These are phyloP conservation scores for Chaenogobius annularis DNA, from an alignment of 2,113 vertebrate species.

Conservation along the genomic window DNA sequence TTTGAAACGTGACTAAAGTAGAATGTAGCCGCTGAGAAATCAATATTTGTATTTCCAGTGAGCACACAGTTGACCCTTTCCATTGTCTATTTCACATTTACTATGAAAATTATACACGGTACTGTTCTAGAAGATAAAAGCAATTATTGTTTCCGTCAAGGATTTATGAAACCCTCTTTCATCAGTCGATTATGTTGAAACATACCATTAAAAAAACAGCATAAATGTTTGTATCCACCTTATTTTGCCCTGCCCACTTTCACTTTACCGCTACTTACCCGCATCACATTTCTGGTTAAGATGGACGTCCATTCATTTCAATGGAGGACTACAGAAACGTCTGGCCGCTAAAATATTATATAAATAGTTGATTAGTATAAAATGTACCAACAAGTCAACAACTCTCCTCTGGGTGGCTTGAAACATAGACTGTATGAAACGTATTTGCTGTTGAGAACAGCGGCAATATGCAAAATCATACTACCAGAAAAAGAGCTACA, in stretches of 20 bases:
- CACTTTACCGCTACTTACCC: not conserved
- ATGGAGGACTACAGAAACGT: too few species aligned
- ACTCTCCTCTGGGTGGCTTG: too few species aligned
- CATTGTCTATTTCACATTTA: constrained; percentile 25
- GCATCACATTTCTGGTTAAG: too few species aligned
- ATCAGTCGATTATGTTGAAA: not conserved
- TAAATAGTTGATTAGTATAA: not conserved
- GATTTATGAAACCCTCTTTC: constrained; percentile 8
- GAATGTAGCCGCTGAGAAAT: constrained; percentile 63
- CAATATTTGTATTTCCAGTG: constrained; percentile 35
- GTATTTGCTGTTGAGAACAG: too few species aligned
- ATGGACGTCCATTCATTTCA: not conserved
- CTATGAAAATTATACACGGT: constrained; percentile 3
- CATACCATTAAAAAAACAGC: not conserved
- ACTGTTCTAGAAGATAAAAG: not conserved
- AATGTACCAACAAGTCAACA: too few species aligned
- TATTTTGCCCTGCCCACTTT: not conserved
- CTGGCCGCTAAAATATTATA: too few species aligned
- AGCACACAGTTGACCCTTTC: constrained; percentile 26
- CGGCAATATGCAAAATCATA: too few species aligned
- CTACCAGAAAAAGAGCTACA: too few species aligned
- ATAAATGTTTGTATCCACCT: not conserved
- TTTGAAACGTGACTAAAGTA: constrained; percentile 46
- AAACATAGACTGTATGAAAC: too few species aligned
- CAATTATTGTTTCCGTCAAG: constrained; percentile 11